Percentiles rank a stretch among this genome's conserved stretches.
phyloP scores from a whole-genome alignment of 1,140 invertebrate species.

The Drosophila melanogaster region Release_6_plus_ISO1_MT NT_037436.4:12663001-12663500 shows the following conservation, averaged over 20 bases:
- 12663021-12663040: constrained; percentile 76
- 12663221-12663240: constrained; percentile 52
- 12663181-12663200: constrained; percentile 26
- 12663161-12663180: neutral
- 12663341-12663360: constrained; percentile 82
- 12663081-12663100: constrained; percentile 65
- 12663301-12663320: constrained; percentile 83
- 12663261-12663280: constrained; percentile 64
- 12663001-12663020: constrained; percentile 81
- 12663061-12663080: constrained; percentile 75
- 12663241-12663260: constrained; percentile 67
- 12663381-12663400: no score
- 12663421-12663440: no score
- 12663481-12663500: no score
- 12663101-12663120: constrained; percentile 70
- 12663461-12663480: neutral
- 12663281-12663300: constrained; percentile 81
- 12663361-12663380: constrained; percentile 53
- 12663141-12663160: neutral
- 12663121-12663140: constrained; percentile 28
- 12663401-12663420: no score
- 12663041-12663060: constrained; percentile 83
- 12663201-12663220: constrained; percentile 12
- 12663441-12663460: no score
- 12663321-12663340: constrained; percentile 70